A percentile compares a stretch with the other conserved stretches of the same genome.
Evolutionary conservation across 2,113 vertebrate genomes (phyloP).

Genomic region (Cyprinodon tularosa): DNA sequence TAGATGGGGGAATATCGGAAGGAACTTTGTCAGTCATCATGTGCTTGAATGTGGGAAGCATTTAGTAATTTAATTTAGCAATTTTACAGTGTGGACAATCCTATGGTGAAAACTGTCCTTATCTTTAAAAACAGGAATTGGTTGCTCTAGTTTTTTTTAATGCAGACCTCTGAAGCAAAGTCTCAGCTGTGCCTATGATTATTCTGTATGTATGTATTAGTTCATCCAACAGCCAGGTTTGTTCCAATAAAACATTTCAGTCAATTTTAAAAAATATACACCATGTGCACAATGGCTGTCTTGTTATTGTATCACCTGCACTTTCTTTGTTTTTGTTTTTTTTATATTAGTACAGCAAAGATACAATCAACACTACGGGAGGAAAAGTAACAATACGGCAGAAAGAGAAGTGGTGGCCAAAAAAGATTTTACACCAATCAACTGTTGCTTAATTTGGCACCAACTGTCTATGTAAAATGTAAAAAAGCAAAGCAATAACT

Average conservation of each 20-base stretch:
- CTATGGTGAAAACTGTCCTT: too few relatives aligned
- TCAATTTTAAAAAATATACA: neutral
- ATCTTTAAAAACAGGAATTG: too few relatives aligned
- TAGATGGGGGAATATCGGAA: conserved; percentile 2
- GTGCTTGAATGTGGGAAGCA: too few relatives aligned
- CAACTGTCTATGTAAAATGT: conserved; percentile 4
- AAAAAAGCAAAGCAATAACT: conserved; percentile 4
- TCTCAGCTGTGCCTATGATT: neutral
- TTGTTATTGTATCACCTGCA: neutral
- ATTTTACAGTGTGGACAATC: too few relatives aligned
- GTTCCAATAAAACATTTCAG: neutral
- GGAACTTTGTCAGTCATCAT: neutral
- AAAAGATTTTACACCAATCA: neutral
- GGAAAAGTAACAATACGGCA: neutral
- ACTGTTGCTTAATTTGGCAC: neutral
- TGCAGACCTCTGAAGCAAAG: neutral
- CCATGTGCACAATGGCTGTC: neutral
- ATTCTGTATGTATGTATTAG: neutral
- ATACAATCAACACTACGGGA: neutral
- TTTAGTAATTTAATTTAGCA: too few relatives aligned
- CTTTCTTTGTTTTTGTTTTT: neutral
- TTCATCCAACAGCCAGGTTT: neutral
- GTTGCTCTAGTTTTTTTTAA: neutral
- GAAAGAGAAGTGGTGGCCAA: neutral
- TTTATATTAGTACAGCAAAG: neutral